A percentile compares a stretch with the other conserved stretches of the same genome.
phyloP scores from a whole-genome alignment of 2,888 invertebrate genomes.

The Ectemnius cavifrons region DNA sequence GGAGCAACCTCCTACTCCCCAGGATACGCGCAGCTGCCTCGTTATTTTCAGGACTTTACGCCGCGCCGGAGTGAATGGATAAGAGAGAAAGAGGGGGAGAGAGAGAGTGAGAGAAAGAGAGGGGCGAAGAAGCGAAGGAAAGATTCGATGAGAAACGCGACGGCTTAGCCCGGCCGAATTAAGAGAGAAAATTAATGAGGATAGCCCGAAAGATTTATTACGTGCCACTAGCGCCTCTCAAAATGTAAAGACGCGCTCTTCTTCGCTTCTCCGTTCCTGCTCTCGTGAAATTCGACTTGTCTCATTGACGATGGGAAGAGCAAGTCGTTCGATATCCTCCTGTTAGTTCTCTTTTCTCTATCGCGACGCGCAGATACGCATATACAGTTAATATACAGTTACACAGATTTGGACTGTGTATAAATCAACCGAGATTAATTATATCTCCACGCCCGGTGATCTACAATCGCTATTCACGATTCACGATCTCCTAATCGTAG shows the following conservation, averaged over 20 bases:
- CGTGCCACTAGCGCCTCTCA: conserved; percentile 8
- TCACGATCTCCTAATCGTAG: not conserved
- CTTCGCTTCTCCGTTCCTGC: too few relatives aligned
- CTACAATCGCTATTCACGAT: not conserved
- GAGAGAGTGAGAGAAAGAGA: too few relatives aligned
- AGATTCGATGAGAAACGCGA: conserved; percentile 45
- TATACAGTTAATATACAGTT: too few relatives aligned
- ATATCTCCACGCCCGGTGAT: too few relatives aligned
- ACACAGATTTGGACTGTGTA: not conserved
- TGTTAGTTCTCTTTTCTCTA: too few relatives aligned
- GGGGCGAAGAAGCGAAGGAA: too few relatives aligned
- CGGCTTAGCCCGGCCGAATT: conserved; percentile 34
- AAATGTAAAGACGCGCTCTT: conserved; percentile 1
- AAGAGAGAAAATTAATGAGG: conserved; percentile 43
- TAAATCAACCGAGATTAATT: not conserved
- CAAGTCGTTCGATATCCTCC: too few relatives aligned
- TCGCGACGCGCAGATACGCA: too few relatives aligned
- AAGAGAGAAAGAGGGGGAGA: too few relatives aligned
- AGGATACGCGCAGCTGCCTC: conserved; percentile 71
- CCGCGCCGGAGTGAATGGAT: conserved; percentile 19
- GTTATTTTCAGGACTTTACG: conserved; percentile 73
- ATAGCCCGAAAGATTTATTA: conserved; percentile 24
- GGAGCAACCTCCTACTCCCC: conserved; percentile 41
- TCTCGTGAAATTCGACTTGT: conserved; percentile 5
- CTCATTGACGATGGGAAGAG: not conserved